Base-by-base conservation (phyloP, 2,888 invertebrate species). In the Amphipyra tragopoginis region DNA sequence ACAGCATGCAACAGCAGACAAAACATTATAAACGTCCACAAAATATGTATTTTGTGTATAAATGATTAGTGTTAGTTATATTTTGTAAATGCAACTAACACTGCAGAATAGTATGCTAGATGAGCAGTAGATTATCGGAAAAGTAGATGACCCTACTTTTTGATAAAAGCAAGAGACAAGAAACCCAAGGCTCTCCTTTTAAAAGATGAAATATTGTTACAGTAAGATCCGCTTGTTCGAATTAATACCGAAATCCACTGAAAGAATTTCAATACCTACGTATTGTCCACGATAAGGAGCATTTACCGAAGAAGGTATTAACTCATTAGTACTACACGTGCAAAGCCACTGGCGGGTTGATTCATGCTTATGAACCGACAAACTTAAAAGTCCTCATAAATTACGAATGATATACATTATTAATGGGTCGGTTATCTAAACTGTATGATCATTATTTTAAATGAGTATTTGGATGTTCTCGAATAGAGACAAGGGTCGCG, bases 401-500 rank as follows among this genome's bases (percentile, higher is more conserved):
- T 42, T 47, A 50, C 21, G n/a, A 10, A 33, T 29, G 29, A 29
- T 29, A 29, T 36, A 36, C n/a, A 13, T 40, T 52, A 40, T 14
- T 34, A 38, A 9, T 7, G 13, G 39, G n/a, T 29, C 29, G 3
- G 38, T 58, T 53, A 59, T 53, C 39, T 59, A 36, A 50, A 56
- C 42, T 49, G 9, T 38, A 11, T 73, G 29, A 54, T 54, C 47
- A 67, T 67, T 62, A 62, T 47, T 56, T 52, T 45, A 34, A 45
- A 53, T 53, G 0, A 63, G 34, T 48, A 44, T 43, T 52, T 55
- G 21, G 34, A 49, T 44, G 21, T 21, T 43, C 58, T 50, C 26
- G 48, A 56, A 50, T 26, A 11, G 29, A 53, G 60, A 67, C 62
- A 63, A 67, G 54, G 39, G 57, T 33, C 68, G 48, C 21, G n/a